Evolutionary conservation across 2,888 invertebrate genomes (phyloP), one percentile per base, ranked within the genome.

Genomic region (Aplocera efformata): DNA sequence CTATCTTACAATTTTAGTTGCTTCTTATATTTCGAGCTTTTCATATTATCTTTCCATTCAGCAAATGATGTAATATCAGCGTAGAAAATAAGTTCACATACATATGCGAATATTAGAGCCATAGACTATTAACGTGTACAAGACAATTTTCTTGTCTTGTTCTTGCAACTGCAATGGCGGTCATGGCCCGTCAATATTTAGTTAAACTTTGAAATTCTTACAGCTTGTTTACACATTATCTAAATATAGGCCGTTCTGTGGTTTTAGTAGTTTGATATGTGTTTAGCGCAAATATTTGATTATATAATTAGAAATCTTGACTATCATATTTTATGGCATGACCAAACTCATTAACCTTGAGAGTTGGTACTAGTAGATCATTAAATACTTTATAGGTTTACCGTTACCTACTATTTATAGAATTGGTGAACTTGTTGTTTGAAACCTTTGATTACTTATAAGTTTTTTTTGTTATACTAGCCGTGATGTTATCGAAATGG

Each of bases 201-300:
- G 40, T 20, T 28, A 50, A 46, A 46, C 42, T 30, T 36, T 42
- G 23, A 42, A 40, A 34, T 44, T 32, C 43, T 34, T 40, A 41
- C 58, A 57, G n/a, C n/a, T 49, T 56, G 38, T 61, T 63, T 60
- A 53, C 26, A 37, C 45, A 53, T 49, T 44, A 48, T 45, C 41
- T 32, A 39, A 44, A 62, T 58, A 56, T 54, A 35, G 63, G 66
- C 46, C 56, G 44, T 36, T 43, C 38, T 34, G 39, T 44, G 48
- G 53, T 48, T 60, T 53, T 49, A 51, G 50, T 54, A 49, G 44
- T 50, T 47, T 32, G 42, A 31, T 48, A 39, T n/a, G n/a, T 44
- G 46, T 42, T 44, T 40, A 55, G 58, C 41, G 58, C 53, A 53
- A 53, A 55, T 61, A 53, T 65, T 57, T 53, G 41, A 32, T 6